Percentiles rank a stretch among this genome's conserved stretches.
Evolutionary conservation across 1,140 invertebrate species (phyloP).

Genomic region (Whitmania pigra): DNA sequence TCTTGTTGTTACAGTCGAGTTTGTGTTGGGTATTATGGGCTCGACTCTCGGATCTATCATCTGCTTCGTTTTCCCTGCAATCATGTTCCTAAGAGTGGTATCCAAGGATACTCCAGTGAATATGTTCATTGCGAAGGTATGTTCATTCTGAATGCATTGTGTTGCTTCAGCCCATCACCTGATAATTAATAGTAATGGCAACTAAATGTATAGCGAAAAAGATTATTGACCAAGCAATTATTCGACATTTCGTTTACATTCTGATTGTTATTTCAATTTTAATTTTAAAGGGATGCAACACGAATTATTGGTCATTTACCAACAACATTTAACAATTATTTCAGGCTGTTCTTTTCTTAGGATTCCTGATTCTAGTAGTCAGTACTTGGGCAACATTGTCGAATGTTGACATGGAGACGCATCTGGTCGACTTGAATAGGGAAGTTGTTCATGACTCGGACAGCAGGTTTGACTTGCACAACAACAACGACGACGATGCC

Average conservation of each 20-base stretch:
- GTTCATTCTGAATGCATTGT: neutral
- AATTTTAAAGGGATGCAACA: too few relatives aligned
- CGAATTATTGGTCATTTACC: too few relatives aligned
- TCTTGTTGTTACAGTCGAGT: constrained; percentile 59
- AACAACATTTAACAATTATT: neutral
- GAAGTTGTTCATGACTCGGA: too few relatives aligned
- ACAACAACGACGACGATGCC: neutral
- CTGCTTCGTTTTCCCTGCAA: constrained; percentile 77
- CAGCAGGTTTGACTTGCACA: neutral
- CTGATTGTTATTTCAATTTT: too few relatives aligned
- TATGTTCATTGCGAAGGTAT: constrained; percentile 1
- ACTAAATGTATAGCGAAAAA: too few relatives aligned
- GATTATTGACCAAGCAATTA: too few relatives aligned
- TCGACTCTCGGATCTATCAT: constrained; percentile 88
- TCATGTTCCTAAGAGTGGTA: constrained; percentile 47
- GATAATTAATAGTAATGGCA: neutral
- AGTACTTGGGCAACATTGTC: constrained; percentile 70
- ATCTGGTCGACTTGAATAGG: neutral
- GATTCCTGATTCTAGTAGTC: constrained; percentile 64
- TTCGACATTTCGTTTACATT: too few relatives aligned
- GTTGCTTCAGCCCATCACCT: neutral
- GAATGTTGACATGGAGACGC: neutral
- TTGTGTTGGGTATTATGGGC: constrained; percentile 77
- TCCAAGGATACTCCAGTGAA: constrained; percentile 22
- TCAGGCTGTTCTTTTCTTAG: constrained; percentile 60